A percentile compares a stretch with the other conserved stretches of the same genome.
These are phyloP conservation scores for Raja brachyura DNA, from an alignment of 2,113 vertebrate genomes.

Conservation along the genomic window DNA sequence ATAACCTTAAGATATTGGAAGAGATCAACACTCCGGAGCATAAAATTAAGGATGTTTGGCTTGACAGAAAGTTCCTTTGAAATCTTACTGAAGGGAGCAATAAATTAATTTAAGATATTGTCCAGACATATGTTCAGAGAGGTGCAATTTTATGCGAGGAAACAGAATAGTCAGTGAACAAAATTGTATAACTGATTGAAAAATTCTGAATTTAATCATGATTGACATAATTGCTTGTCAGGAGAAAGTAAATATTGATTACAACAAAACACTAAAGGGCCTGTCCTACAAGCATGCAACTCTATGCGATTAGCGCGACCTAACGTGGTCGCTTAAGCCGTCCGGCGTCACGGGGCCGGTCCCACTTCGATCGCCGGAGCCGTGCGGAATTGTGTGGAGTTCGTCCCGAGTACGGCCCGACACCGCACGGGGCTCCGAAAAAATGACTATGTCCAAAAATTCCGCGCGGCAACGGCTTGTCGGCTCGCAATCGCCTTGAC, in stretches of 20 bases:
- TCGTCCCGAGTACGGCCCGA: too few species aligned
- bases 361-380: too few species aligned
- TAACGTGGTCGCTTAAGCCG: too few species aligned
- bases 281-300: too few species aligned
- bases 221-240: not conserved
- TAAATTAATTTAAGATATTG: not conserved
- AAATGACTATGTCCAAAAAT: too few species aligned
- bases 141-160: not conserved
- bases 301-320: too few species aligned
- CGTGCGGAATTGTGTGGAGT: too few species aligned
- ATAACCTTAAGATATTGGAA: not conserved
- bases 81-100: not conserved
- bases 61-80: not conserved
- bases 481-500: too few species aligned
- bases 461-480: too few species aligned
- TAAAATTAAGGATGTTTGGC: not conserved
- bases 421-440: too few species aligned
- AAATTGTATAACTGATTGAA: not conserved
- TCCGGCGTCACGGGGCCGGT: too few species aligned
- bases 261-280: not conserved
- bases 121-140: not conserved
- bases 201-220: not conserved
- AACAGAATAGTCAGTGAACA: not conserved
- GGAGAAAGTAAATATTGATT: not conserved
- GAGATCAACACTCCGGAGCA: not conserved